These are phyloP conservation scores for Peromyscus leucopus DNA, from an alignment of 2,113 vertebrate genomes.

Conservation along the genomic window DNA sequence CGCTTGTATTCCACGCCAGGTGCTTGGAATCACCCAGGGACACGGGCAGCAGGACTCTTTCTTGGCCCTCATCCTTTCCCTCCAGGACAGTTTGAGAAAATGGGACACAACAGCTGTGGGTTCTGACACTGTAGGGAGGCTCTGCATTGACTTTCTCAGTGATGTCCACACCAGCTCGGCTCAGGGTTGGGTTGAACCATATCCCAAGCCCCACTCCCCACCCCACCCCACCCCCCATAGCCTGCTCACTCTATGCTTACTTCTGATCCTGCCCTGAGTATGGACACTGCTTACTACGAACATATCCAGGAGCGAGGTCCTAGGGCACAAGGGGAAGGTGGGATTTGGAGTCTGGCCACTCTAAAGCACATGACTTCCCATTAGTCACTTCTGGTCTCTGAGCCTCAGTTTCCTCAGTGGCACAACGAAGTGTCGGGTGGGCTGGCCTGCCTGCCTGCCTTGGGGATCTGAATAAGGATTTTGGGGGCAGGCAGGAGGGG, in stretches of 20 bases:
- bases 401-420: not conserved
- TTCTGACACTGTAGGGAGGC: conserved; percentile 47
- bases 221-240: not conserved
- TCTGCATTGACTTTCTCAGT: conserved; percentile 40
- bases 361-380: not conserved
- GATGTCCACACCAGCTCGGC: conserved; percentile 53
- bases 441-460: not conserved
- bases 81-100: conserved; percentile 19
- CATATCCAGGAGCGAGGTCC: not conserved
- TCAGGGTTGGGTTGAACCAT: not conserved
- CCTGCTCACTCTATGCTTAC: not conserved
- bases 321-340: not conserved
- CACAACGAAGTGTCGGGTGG: not conserved
- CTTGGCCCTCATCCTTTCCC: not conserved
- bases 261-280: not conserved
- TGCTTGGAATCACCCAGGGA: not conserved
- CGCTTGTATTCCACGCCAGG: not conserved
- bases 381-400: not conserved
- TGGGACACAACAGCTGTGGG: conserved; percentile 45
- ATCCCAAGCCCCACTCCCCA: not conserved
- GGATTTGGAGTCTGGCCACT: not conserved
- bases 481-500: not conserved
- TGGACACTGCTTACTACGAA: not conserved
- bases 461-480: not conserved
- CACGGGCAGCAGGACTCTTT: not conserved